Evolutionary conservation across 2,888 invertebrate genomes (phyloP), one percentile per base, ranked within the genome.

Genomic region (Synergus itoensis): DNA sequence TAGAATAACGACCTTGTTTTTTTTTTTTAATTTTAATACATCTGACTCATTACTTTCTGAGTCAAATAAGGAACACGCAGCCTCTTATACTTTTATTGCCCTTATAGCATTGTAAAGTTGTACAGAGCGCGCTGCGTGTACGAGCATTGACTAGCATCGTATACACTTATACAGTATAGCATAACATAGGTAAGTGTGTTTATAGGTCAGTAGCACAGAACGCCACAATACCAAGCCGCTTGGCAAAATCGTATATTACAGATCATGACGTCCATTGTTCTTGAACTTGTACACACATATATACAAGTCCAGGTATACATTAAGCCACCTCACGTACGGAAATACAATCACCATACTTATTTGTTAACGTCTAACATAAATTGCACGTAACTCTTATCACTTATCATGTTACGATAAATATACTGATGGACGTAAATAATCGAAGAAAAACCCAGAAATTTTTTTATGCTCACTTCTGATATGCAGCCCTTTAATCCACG

Each of bases 111-210:
- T 85, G 86, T 85, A 82, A 82, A 80, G 83, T 83, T 82, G 21
- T 60, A 73, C 80, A 79, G 78, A 82, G 79, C 79, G 28, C 80
- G 80, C 48, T 67, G 80, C 80, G 77, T 78, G 77, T 84, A 85
- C 84, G 83, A 81, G 81, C 83, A 88, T 85, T 86, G 84, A 86
- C 84, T 80, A 83, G 80, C 85, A 83, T 80, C 84, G 85, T 85
- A 82, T 28, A 28, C 28, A 28, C 28, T 28, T 28, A 28, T 85
- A 85, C 84, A 81, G 87, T 87, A 86, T 89, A 90, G 90, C 89
- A 89, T 90, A 90, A 90, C 91, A 90, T 90, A 90, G 89, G 87
- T 87, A 91, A 92, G 91, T 92, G 86, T 91, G 92, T 92, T 91
- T 90, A 84, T 91, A 84, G 92, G 92, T 92, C 88, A 92, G 92